Base-by-base conservation (phyloP, 53 echinoderm and acorn worm species). In the Stichopus horrens region DNA sequence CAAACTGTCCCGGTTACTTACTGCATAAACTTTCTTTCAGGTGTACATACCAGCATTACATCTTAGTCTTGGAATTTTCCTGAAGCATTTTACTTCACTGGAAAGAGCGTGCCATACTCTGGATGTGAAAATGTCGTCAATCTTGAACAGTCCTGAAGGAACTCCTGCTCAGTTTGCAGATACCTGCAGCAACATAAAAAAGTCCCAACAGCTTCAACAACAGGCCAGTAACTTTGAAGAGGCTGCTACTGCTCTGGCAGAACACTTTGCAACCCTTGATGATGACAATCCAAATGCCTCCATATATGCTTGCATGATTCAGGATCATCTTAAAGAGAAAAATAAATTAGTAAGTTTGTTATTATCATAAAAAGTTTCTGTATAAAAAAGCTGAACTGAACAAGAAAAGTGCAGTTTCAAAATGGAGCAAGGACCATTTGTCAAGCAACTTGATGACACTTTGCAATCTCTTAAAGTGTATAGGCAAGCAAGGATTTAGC, bases 81-180 rank as follows among this genome's bases (percentile, higher is more conserved):
- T 83, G 19, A 56, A 83, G 7, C 59, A 83, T 18, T 83, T 83
- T 18, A 83, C 55, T 18, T 83, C 83, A 16, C 58, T 55, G n/a
- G 57, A 83, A 58, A 19, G 58, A 23, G 23, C 18, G 58, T 58
- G 57, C 0, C 83, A 83, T 23, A 18, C 4, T 6, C 57, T 55
- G n/a, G n/a, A n/a, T n/a, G n/a, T 8, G 81, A 80, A 58, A 18
- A n/a, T 58, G n/a, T n/a, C n/a, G 52, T 78, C 78, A 6, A 18
- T 53, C 6, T 7, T 53, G 16, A 1, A 16, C 20, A 78, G 22
- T 7, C 20, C 83, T 55, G 83, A 58, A 83, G 83, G 83, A 19
- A 18, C 14, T n/a, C 57, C 10, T 58, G 10, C n/a, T n/a, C n/a
- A 9, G 2, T 19, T 14, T 83, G 83, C 37, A 22, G 77, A 77